Evolutionary conservation across 2,113 vertebrate genomes (phyloP).

Genomic region (Eudorcas thomsonii): DNA sequence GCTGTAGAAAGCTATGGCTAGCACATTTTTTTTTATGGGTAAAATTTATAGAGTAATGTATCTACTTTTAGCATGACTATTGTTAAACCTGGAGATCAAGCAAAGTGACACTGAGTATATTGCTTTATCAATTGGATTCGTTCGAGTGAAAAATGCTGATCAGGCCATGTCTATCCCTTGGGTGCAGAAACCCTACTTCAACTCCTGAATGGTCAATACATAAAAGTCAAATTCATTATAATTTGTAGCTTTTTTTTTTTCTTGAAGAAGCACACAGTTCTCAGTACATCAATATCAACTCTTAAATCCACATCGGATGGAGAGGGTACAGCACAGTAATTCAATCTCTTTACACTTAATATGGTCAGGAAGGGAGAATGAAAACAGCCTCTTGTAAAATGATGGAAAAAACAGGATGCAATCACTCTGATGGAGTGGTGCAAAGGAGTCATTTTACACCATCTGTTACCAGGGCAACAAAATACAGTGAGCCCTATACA

Average conservation of each 20-base stretch:
- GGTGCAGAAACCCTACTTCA: constrained; percentile 88
- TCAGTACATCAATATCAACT: constrained; percentile 90
- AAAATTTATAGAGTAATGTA: constrained; percentile 87
- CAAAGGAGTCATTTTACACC: constrained; percentile 91
- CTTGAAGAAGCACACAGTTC: constrained; percentile 84
- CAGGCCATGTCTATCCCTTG: constrained; percentile 85
- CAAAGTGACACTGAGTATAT: constrained; percentile 88
- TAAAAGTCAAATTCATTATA: constrained; percentile 93
- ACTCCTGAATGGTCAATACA: constrained; percentile 86
- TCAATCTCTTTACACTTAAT: constrained; percentile 90
- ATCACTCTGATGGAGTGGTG: constrained; percentile 89
- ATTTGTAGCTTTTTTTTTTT: constrained; percentile 86
- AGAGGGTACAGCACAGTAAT: constrained; percentile 88
- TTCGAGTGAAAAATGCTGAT: constrained; percentile 90
- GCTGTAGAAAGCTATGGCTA: constrained; percentile 81
- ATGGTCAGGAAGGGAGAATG: constrained; percentile 88
- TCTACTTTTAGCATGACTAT: constrained; percentile 89
- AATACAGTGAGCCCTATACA: constrained; percentile 87
- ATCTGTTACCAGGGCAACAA: constrained; percentile 89
- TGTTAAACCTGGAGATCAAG: constrained; percentile 88
- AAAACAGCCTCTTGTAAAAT: constrained; percentile 92
- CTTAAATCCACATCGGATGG: constrained; percentile 88
- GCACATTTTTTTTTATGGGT: constrained; percentile 83
- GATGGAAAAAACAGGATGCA: constrained; percentile 90
- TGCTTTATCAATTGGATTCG: constrained; percentile 90